Conservation (phyloP, 2,888 invertebrate species). For the Litoditis marina region DNA sequence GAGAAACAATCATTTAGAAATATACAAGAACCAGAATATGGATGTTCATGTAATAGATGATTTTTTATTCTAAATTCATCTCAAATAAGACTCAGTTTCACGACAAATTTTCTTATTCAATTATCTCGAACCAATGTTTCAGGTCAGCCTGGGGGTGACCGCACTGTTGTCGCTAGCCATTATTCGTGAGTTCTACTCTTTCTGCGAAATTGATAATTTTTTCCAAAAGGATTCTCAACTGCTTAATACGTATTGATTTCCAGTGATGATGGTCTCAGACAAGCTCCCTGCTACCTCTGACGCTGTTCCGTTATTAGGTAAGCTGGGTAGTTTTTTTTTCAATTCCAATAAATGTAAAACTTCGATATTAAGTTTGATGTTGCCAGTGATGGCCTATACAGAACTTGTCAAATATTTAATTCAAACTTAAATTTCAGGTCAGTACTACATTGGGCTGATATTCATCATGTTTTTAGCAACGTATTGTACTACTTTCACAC, state of each 20-base stretch:
- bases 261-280: conserved; percentile 60
- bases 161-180: conserved; percentile 55
- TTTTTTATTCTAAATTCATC: no score
- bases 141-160: conserved; percentile 56
- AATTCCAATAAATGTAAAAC: not conserved
- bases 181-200: conserved; percentile 36
- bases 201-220: not conserved
- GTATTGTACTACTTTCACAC: conserved; percentile 53
- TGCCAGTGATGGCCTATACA: no score
- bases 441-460: conserved; percentile 54
- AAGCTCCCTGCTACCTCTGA: conserved; percentile 57
- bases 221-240: not conserved
- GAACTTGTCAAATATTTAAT: not conserved
- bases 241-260: no score
- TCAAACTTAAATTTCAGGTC: conserved; percentile 10
- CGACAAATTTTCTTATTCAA: no score
- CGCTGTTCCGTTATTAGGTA: conserved; percentile 53
- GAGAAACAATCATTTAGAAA: not conserved
- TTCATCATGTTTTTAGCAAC: conserved; percentile 60
- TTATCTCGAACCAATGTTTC: no score
- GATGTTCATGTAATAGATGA: not conserved
- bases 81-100: no score
- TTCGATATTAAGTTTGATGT: no score
- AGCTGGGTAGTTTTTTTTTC: conserved; percentile 6
- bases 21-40: not conserved